These are phyloP conservation scores for Resseliella maxima DNA, from an alignment of 2,888 invertebrate species.

Conservation along the genomic window DNA sequence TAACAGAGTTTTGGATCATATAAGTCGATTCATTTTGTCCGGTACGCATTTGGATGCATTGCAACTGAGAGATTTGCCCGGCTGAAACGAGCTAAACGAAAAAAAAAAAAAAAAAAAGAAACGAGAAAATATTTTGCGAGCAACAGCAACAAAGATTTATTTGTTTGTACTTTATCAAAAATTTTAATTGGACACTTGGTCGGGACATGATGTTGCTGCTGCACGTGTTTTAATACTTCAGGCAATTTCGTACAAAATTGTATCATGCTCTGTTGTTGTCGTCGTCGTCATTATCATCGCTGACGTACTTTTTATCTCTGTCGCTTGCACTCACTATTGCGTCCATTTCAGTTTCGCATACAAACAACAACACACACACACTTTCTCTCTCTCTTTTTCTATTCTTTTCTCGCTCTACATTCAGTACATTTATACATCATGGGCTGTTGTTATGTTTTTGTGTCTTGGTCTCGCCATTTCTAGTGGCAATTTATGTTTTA, in stretches of 20 bases:
- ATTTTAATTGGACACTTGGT: slow-evolving; percentile 51
- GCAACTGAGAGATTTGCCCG: not conserved
- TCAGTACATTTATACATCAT: no score
- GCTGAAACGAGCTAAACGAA: not conserved
- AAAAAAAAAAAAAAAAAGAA: not conserved
- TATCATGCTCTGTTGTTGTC: slow-evolving; percentile 51
- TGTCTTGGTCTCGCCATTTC: not conserved
- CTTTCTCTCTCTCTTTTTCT: not conserved
- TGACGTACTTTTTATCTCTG: slow-evolving; percentile 29
- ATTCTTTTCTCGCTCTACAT: not conserved
- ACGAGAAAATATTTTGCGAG: slow-evolving; percentile 43
- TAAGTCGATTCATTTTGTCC: slow-evolving; percentile 44
- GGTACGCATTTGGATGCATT: not conserved
- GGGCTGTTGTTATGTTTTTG: not conserved
- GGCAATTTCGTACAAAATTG: slow-evolving; percentile 48
- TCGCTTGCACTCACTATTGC: not conserved
- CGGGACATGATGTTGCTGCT: slow-evolving; percentile 51
- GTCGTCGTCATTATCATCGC: slow-evolving; percentile 53
- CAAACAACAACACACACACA: no score
- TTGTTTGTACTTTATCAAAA: slow-evolving; percentile 53
- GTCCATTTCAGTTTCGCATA: no score
- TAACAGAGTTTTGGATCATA: slow-evolving; percentile 18
- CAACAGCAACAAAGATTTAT: slow-evolving; percentile 44
- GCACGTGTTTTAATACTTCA: slow-evolving; percentile 53
- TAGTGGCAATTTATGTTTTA: slow-evolving; percentile 46